phyloP scores from a whole-genome alignment of 2,113 vertebrate genomes.

The Sinosuthora webbiana region DNA sequence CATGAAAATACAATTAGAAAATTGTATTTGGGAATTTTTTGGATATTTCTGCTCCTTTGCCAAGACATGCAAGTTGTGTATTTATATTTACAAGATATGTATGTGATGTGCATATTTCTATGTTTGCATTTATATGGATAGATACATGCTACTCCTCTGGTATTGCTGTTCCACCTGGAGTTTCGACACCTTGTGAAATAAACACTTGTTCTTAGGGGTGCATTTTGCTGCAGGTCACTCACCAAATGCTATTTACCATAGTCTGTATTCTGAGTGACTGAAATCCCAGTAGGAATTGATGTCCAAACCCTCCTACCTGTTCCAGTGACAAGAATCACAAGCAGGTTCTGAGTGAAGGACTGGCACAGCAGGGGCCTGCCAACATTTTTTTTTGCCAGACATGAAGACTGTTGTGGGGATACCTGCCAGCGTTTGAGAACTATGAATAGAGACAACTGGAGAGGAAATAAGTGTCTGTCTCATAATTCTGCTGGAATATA shows the following conservation, averaged over 20 bases:
- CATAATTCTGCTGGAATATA: background rate
- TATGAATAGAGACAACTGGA: slow-evolving; percentile 5
- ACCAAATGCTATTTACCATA: background rate
- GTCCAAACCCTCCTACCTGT: background rate
- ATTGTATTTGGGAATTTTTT: background rate
- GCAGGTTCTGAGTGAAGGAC: background rate
- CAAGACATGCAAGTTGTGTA: background rate
- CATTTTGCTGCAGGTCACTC: background rate
- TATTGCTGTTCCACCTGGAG: background rate
- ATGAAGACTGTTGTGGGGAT: background rate
- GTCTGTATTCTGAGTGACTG: background rate
- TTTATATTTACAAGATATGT: background rate
- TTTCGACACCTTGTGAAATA: background rate
- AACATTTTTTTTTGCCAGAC: background rate
- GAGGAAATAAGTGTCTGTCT: slow-evolving; percentile 16
- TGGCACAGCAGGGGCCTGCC: background rate
- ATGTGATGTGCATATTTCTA: background rate
- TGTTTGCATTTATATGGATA: background rate
- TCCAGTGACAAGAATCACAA: background rate
- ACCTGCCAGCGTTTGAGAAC: slow-evolving; percentile 9
- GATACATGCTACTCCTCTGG: background rate
- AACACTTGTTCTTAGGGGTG: background rate
- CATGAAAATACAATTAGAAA: background rate
- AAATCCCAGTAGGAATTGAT: background rate
- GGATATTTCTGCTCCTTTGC: background rate